Conservation (phyloP, 2,113 vertebrate species). For the Corvus moneduloides region DNA sequence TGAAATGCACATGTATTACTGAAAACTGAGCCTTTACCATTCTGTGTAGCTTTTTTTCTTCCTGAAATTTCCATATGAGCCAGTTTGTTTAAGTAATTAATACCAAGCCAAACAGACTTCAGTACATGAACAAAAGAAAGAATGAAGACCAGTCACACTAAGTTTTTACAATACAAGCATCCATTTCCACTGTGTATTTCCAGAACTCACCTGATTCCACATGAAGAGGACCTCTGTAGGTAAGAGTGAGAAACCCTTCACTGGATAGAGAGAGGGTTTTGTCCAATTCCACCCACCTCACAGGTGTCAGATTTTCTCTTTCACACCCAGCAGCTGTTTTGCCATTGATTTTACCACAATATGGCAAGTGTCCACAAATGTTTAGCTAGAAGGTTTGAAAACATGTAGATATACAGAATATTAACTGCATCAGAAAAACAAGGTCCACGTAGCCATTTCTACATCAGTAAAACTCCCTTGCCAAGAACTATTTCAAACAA, state of each 20-base stretch:
- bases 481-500: neutral
- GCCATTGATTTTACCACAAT: constrained; percentile 70
- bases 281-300: constrained; percentile 77
- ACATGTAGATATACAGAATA: neutral
- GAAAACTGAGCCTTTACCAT: neutral
- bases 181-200: neutral
- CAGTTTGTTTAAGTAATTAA: neutral
- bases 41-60: neutral
- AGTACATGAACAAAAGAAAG: neutral
- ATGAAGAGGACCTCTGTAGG: constrained; percentile 76
- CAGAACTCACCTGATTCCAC: constrained; percentile 71
- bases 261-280: constrained; percentile 84
- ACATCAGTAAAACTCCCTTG: neutral
- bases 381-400: constrained; percentile 79
- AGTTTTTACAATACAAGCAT: neutral
- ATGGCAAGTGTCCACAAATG: constrained; percentile 75
- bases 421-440: neutral
- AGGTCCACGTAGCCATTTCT: neutral
- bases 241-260: constrained; percentile 83
- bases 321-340: constrained; percentile 81
- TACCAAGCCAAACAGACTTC: neutral
- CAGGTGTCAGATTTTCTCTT: constrained; percentile 26
- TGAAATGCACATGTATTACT: neutral
- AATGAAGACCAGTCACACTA: neutral
- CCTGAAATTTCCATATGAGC: neutral